Evolutionary conservation across 2,797 vertebrate species (phyloP).

Genomic region (Fundulus diaphanus): DNA sequence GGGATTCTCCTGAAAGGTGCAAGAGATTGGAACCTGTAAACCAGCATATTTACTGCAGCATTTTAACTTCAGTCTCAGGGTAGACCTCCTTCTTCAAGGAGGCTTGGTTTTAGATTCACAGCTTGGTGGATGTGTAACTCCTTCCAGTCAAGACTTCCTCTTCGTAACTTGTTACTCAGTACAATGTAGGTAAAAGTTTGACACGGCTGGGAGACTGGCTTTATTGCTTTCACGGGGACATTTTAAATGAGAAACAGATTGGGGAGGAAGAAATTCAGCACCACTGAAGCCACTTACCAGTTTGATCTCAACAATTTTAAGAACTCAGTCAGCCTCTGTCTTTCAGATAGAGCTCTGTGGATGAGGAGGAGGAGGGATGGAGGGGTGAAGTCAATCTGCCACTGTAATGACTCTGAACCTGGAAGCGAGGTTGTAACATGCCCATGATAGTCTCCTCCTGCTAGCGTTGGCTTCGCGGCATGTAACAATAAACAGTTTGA

Average conservation of each 20-base stretch:
- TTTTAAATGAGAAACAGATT: slow-evolving; percentile 49
- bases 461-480: not conserved
- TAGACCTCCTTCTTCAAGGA: slow-evolving; percentile 20
- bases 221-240: slow-evolving; percentile 27
- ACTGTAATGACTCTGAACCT: not conserved
- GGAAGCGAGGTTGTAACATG: not conserved
- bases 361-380: no score
- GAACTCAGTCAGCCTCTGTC: slow-evolving; percentile 5
- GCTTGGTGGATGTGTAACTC: slow-evolving; percentile 18
- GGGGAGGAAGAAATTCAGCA: slow-evolving; percentile 55
- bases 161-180: slow-evolving; percentile 46
- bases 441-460: not conserved
- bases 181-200: slow-evolving; percentile 41
- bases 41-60: not conserved
- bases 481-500: not conserved
- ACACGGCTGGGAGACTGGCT: slow-evolving; percentile 43
- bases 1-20: not conserved
- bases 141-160: slow-evolving; percentile 29
- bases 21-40: slow-evolving; percentile 13
- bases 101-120: slow-evolving; percentile 20
- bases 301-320: slow-evolving; percentile 27
- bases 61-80: slow-evolving; percentile 8
- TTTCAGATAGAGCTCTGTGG: not conserved
- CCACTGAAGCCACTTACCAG: slow-evolving; percentile 47
- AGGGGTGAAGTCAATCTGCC: no score